Percentiles rank a stretch among this genome's conserved stretches.
Conservation (phyloP, 1,140 invertebrate genomes). For the Neodiprion lecontei region DNA sequence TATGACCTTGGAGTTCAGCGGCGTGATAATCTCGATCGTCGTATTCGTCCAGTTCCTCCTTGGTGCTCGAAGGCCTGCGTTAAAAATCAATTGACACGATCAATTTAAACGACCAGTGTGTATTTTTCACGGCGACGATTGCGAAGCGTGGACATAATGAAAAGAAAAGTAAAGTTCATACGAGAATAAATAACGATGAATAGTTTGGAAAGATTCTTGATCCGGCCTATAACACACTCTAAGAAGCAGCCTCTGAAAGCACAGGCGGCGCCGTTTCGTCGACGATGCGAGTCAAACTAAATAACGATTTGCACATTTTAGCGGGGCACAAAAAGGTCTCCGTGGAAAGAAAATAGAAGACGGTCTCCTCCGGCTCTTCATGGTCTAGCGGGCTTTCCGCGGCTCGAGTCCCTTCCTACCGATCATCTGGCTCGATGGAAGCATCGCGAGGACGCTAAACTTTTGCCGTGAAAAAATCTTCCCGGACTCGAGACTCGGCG, state of each 20-base stretch:
- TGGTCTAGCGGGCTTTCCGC: no score
- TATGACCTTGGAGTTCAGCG: conserved; percentile 52
- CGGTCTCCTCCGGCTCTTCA: not conserved
- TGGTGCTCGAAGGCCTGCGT: conserved; percentile 57
- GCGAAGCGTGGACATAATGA: no score
- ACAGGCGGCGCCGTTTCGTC: not conserved
- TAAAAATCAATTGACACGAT: not conserved
- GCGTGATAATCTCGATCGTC: conserved; percentile 54
- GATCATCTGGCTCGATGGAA: not conserved
- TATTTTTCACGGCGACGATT: not conserved
- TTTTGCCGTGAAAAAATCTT: no score
- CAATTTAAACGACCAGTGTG: not conserved
- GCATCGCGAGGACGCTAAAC: not conserved
- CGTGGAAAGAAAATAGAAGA: not conserved
- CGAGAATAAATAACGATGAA: not conserved
- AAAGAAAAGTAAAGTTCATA: conserved; percentile 14
- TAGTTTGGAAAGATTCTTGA: not conserved
- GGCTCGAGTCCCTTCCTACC: not conserved
- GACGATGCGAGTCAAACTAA: not conserved
- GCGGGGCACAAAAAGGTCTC: not conserved
- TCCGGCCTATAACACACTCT: not conserved
- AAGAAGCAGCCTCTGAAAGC: no score
- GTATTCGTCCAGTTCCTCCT: conserved; percentile 51
- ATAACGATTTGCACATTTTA: conserved; percentile 5
- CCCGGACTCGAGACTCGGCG: no score